Percentiles rank a stretch among this genome's conserved stretches.
phyloP scores from a whole-genome alignment of 1,140 invertebrate species.

The Phymorhynchus buccinoides region DNA sequence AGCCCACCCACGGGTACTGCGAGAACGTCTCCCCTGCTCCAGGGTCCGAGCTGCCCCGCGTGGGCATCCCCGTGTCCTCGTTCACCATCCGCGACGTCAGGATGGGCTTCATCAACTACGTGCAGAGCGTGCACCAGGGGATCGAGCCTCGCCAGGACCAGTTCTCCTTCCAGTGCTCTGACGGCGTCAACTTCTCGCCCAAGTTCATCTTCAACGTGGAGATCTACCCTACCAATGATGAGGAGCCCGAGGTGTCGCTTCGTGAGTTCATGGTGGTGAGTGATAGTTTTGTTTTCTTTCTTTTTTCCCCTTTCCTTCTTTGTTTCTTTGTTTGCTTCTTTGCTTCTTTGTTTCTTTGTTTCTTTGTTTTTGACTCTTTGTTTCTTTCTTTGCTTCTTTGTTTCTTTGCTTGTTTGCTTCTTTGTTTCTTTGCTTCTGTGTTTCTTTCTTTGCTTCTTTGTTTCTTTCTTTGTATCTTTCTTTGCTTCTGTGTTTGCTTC shows the following conservation, averaged over 20 bases:
- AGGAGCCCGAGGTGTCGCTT: constrained; percentile 71
- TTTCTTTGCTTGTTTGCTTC: no score
- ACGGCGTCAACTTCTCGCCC: constrained; percentile 70
- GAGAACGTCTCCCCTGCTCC: constrained; percentile 69
- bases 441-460: no score
- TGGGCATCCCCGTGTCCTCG: constrained; percentile 69
- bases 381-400: no score
- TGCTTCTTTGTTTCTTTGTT: no score
- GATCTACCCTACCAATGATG: constrained; percentile 73
- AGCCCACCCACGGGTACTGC: constrained; percentile 72
- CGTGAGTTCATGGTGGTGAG: constrained; percentile 71
- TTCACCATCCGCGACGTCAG: constrained; percentile 69
- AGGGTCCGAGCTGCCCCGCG: constrained; percentile 68
- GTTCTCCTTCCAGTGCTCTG: constrained; percentile 71
- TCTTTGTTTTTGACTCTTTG: no score
- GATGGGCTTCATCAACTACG: constrained; percentile 69
- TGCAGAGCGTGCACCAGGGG: constrained; percentile 73
- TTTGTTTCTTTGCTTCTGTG: no score
- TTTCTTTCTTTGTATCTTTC: no score
- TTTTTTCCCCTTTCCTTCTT: not conserved
- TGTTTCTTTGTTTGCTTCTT: no score
- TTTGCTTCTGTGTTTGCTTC: no score
- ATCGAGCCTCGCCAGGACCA: constrained; percentile 70
- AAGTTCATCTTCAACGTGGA: constrained; percentile 59
- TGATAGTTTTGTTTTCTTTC: not conserved